Percentiles rank a stretch among this genome's conserved stretches.
Conservation (phyloP, 2,113 vertebrate species). For the Motacilla alba region DNA sequence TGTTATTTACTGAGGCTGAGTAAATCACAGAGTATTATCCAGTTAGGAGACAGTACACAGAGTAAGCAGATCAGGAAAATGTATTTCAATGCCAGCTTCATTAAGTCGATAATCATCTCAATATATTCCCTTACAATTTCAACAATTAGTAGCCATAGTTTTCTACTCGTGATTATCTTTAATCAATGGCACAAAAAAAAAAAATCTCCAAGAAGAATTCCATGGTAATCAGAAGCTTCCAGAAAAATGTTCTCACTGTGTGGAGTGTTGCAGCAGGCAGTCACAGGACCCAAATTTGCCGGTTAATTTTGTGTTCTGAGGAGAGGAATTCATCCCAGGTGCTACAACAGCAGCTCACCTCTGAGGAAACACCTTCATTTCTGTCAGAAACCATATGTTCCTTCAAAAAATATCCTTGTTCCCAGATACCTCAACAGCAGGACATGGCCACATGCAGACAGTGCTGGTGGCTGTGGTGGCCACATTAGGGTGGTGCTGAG, state of each 20-base stretch:
- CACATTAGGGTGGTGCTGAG: neutral
- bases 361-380: neutral
- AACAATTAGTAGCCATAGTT: slow-evolving; percentile 56
- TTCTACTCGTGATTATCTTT: neutral
- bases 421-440: neutral
- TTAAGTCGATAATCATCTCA: slow-evolving; percentile 64
- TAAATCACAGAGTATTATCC: slow-evolving; percentile 25
- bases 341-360: neutral
- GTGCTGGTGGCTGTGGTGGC: neutral
- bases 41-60: slow-evolving; percentile 35
- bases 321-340: neutral
- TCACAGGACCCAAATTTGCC: neutral
- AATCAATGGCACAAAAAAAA: neutral
- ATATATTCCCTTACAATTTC: slow-evolving; percentile 53
- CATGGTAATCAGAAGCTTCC: neutral
- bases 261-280: accelerated
- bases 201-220: neutral
- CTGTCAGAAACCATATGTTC: neutral
- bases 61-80: slow-evolving; percentile 45
- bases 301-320: neutral
- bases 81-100: slow-evolving; percentile 57
- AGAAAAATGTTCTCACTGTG: neutral
- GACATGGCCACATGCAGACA: neutral
- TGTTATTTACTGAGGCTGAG: slow-evolving; percentile 55
- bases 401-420: neutral